These are phyloP conservation scores for Strongylocentrotus purpuratus DNA, from an alignment of 35 echinoderm and acorn worm genomes.

Conservation along the genomic window DNA sequence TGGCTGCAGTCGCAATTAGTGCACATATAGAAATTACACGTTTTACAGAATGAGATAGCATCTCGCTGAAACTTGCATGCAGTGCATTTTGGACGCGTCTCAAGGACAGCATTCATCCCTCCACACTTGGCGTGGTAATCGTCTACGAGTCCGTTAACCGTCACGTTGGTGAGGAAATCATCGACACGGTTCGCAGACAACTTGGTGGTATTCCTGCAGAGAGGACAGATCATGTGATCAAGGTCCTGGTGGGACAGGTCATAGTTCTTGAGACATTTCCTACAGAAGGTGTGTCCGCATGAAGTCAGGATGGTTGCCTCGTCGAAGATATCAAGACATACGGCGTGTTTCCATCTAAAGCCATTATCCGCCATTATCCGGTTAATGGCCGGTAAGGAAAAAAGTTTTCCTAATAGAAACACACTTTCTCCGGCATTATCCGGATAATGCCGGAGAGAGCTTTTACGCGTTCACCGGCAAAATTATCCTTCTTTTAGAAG, in stretches of 20 bases:
- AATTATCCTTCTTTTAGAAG: too few species aligned
- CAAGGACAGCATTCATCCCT: neutral
- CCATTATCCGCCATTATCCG: too few species aligned
- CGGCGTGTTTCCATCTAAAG: too few species aligned
- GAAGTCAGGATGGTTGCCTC: neutral
- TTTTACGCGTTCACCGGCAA: too few species aligned
- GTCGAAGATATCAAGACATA: neutral
- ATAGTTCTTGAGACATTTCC: neutral
- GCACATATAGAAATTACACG: neutral
- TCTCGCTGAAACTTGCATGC: neutral
- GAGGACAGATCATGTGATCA: conserved; percentile 6
- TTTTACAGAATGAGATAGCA: neutral
- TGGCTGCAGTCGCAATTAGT: too few species aligned
- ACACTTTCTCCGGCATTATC: too few species aligned
- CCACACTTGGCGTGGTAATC: neutral
- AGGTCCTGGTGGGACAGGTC: neutral
- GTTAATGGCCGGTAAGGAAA: too few species aligned
- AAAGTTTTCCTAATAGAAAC: too few species aligned
- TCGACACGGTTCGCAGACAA: conserved; percentile 2
- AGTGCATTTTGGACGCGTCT: neutral
- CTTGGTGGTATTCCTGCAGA: neutral
- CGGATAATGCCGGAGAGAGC: too few species aligned
- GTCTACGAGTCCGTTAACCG: neutral
- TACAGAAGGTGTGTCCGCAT: neutral
- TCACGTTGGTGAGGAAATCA: neutral